Percentiles rank a stretch among this genome's conserved stretches.
Evolutionary conservation across 2,888 invertebrate species (phyloP).

Genomic region (Pegoplata infirma): DNA sequence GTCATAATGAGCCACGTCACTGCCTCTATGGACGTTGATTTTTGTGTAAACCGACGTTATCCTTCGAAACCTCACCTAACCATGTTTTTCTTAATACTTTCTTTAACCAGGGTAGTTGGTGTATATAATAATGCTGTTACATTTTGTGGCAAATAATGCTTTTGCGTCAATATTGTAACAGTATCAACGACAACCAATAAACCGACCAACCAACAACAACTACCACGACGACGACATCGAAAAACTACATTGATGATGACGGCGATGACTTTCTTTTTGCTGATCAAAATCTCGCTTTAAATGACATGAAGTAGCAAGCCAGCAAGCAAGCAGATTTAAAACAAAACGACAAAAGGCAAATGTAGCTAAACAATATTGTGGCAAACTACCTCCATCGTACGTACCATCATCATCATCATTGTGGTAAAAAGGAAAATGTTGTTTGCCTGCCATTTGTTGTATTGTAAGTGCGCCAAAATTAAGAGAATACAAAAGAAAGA

Average conservation of each 20-base stretch:
- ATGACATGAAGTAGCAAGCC: slow-evolving; percentile 37
- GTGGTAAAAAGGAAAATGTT: slow-evolving; percentile 28
- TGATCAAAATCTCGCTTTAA: slow-evolving; percentile 49
- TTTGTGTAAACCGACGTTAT: too few relatives aligned
- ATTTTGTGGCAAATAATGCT: slow-evolving; percentile 14
- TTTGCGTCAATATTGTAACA: slow-evolving; percentile 33
- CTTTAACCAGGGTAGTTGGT: too few relatives aligned
- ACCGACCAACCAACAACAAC: too few relatives aligned
- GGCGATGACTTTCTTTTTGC: slow-evolving; percentile 52
- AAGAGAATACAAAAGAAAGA: not conserved
- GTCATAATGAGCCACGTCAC: too few relatives aligned
- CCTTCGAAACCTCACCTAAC: too few relatives aligned
- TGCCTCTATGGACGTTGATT: too few relatives aligned
- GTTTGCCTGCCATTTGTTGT: slow-evolving; percentile 39
- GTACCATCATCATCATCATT: too few relatives aligned
- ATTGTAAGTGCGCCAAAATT: slow-evolving; percentile 30
- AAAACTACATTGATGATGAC: too few relatives aligned
- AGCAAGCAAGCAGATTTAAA: slow-evolving; percentile 14
- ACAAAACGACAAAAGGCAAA: not conserved
- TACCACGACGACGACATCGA: slow-evolving; percentile 7
- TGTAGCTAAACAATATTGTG: not conserved
- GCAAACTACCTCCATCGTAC: not conserved
- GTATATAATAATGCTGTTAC: slow-evolving; percentile 9
- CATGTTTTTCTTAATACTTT: too few relatives aligned
- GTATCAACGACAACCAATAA: slow-evolving; percentile 15